Evolutionary conservation across 2,797 vertebrate species (phyloP).

Genomic region (Malacoctenus gilli): DNA sequence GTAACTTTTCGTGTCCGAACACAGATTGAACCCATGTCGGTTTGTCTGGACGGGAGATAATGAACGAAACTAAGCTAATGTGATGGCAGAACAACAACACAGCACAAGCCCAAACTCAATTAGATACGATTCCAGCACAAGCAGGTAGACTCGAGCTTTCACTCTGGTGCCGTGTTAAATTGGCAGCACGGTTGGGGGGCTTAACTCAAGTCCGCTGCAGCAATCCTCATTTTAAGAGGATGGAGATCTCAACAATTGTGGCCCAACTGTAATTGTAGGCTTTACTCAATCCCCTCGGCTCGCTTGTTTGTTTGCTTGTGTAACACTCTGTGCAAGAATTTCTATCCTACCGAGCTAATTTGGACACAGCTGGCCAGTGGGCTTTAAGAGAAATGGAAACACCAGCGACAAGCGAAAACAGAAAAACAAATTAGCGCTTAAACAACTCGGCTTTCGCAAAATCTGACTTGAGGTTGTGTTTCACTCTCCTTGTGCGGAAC

Average conservation of each 20-base stretch:
- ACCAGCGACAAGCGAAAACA: slow-evolving; percentile 25
- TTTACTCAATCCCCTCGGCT: slow-evolving; percentile 53
- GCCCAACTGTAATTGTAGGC: slow-evolving; percentile 44
- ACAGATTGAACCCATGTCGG: too few relatives aligned
- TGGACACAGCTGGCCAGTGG: slow-evolving; percentile 48
- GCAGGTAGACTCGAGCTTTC: slow-evolving; percentile 12
- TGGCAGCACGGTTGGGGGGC: slow-evolving; percentile 23
- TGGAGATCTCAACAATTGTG: slow-evolving; percentile 42
- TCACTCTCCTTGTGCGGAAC: too few relatives aligned
- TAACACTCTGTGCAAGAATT: slow-evolving; percentile 28
- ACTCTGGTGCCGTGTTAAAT: slow-evolving; percentile 28
- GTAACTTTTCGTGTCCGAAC: background rate
- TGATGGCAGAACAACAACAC: background rate
- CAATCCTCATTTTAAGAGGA: slow-evolving; percentile 52
- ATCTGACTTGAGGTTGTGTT: slow-evolving; percentile 23
- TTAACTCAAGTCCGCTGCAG: slow-evolving; percentile 42
- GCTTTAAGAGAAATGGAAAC: slow-evolving; percentile 44
- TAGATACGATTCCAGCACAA: slow-evolving; percentile 18
- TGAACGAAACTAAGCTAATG: slow-evolving; percentile 6
- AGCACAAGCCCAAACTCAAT: slow-evolving; percentile 3
- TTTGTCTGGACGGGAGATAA: too few relatives aligned
- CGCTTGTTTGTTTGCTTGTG: slow-evolving; percentile 54
- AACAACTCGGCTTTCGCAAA: slow-evolving; percentile 25
- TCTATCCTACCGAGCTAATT: slow-evolving; percentile 51
- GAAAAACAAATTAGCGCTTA: slow-evolving; percentile 58